phyloP scores from a whole-genome alignment of 2,888 invertebrate species.

The Flexamia atlantica region DNA sequence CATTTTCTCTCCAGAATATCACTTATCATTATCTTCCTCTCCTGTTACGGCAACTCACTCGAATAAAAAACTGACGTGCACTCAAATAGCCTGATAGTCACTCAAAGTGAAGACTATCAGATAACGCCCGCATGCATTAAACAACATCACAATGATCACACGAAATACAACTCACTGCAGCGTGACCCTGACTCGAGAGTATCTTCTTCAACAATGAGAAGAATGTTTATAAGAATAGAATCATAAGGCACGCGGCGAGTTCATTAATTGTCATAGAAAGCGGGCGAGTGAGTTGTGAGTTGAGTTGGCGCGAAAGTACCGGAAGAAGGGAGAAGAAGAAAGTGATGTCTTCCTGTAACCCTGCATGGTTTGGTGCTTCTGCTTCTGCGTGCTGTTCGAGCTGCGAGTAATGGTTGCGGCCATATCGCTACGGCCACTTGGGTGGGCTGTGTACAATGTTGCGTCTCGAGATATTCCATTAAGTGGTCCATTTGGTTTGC shows the following conservation, averaged over 20 bases:
- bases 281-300: slow-evolving; percentile 4
- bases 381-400: neutral
- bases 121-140: no score
- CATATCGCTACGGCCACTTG: neutral
- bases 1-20: no score
- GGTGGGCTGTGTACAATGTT: no score
- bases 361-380: neutral
- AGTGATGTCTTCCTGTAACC: slow-evolving; percentile 29
- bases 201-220: neutral
- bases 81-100: no score
- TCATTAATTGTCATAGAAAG: slow-evolving; percentile 27
- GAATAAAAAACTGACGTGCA: no score
- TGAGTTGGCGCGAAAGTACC: slow-evolving; percentile 40
- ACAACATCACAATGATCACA: no score
- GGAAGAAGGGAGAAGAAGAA: slow-evolving; percentile 27
- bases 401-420: neutral
- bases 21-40: no score
- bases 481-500: no score
- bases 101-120: no score
- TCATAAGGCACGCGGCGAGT: neutral
- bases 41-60: no score
- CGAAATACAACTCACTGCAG: neutral
- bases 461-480: no score
- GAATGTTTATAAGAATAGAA: neutral
- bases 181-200: neutral